Base-by-base conservation (phyloP, 1,140 invertebrate genomes). In the Drosophila setifemur region DNA sequence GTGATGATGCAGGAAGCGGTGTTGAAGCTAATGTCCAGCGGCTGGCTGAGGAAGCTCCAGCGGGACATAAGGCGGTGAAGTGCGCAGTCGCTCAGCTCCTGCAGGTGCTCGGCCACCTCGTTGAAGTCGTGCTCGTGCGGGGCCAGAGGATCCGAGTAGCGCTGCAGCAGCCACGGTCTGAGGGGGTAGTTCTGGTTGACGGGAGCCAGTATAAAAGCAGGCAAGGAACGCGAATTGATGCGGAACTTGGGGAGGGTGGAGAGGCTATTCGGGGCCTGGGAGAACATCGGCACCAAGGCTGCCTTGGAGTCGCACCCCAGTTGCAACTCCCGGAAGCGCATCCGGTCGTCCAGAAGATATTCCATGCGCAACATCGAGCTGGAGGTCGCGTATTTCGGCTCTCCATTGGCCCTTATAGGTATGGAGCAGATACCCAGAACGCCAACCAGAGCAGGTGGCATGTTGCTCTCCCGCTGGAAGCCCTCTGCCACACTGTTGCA, bases 71-170 rank as follows among this genome's bases (percentile, higher is more conserved):
- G 45, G 3, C 87, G 67, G 33, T 82, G 75, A 12, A 89, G 48
- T 3, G 88, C 75, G 14, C 68, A 70, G 35, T 89, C 79, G 29
- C 73, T 87, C 4, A 85, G 49, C 23, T 82, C 70, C 9, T 85
- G 68, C 8, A 89, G 57, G 21, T 81, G 70, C 1, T 88, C 83
- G 9, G 83, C 66, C 2, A 86, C 78, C 47, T 85, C 83, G 42
- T 89, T 89, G 6, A 89, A 89, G 39, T 87, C 79, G 31, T 85
- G 69, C 19, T 89, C 79, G 16, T 88, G 79, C 8, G 87, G 73
- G 4, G 53, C 57, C 4, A 7, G 12, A 0, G 88, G 82, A 11
- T 89, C 40, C 0, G 44, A 2, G 26, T 85, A 89, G 4, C 72
- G 64, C 25, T 89, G 88, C 52, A 89, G 53, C 2, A 89, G 54